Conservation (phyloP, 2,888 invertebrate genomes). For the Corbicula japonica region DNA sequence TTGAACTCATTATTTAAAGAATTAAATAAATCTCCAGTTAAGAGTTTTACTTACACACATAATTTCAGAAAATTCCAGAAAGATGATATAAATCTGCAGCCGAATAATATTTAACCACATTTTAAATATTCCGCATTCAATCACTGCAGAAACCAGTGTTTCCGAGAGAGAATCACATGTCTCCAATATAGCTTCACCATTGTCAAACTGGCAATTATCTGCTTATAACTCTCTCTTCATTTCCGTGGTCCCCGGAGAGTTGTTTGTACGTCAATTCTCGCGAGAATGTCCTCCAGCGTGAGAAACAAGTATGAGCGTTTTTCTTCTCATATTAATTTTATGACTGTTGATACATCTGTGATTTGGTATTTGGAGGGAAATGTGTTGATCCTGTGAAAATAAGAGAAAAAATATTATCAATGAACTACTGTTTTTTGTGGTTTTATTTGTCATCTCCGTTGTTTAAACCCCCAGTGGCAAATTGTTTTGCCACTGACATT, state of each 20-base stretch:
- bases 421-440: too few species aligned
- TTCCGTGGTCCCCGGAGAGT: slow-evolving; percentile 27
- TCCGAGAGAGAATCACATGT: slow-evolving; percentile 33
- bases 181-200: slow-evolving; percentile 34
- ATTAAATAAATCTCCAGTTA: too few species aligned
- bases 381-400: too few species aligned
- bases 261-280: slow-evolving; percentile 16
- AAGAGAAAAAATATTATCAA: too few species aligned
- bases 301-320: too few species aligned
- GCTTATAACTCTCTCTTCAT: slow-evolving; percentile 31
- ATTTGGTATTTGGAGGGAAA: too few species aligned
- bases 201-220: slow-evolving; percentile 41
- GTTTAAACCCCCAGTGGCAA: too few species aligned
- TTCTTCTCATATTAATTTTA: too few species aligned
- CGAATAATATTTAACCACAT: slow-evolving; percentile 34
- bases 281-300: not conserved
- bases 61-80: slow-evolving; percentile 29
- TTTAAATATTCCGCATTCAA: slow-evolving; percentile 24
- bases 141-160: slow-evolving; percentile 20
- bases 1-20: too few species aligned
- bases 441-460: too few species aligned
- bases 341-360: too few species aligned
- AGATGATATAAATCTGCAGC: slow-evolving; percentile 31
- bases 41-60: slow-evolving; percentile 30
- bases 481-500: too few species aligned